Evolutionary conservation across 2,113 vertebrate species (phyloP), one percentile per base, ranked within the genome.

Genomic region (Halichoeres trimaculatus): DNA sequence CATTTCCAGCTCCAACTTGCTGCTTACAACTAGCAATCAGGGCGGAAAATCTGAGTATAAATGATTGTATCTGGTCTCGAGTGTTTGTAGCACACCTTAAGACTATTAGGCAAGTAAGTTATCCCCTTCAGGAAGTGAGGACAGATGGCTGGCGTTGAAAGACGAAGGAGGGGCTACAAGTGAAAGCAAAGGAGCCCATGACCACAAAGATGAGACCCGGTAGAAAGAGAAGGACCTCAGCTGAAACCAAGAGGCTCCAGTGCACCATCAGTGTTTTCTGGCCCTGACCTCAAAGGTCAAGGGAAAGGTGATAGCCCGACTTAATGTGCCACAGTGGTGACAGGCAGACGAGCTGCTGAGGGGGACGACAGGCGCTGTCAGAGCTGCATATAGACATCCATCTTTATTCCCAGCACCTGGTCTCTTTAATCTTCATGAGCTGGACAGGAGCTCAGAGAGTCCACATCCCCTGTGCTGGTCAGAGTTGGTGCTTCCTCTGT

Each of bases 271-370:
- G 13, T 12, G 41, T 34, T 52, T 51, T 72, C 50, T 6, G 59
- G 30, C 70, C 60, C 52, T 54, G 78, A 80, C 45, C 68, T 11
- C 24, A 41, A 34, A 54, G 77, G 77, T 87, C 77, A 75, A 72
- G 68, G 50, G 76, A 78, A 78, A 85, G 55, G 62, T 38, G 70
- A 89, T 69, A 74, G 52, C 53, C 43, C 34, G 69, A 47, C 52
- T 41, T 10, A 23, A 35, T 19, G 54, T 24, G 61, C 38, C 40
- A 43, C 47, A 4, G 23, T 0, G 3, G 62, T 58, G 70, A 76
- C 65, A 36, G 19, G 23, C 54, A 22, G 75, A 73, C 5, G 20
- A 62, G 52, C 40, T 0, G 30, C 57, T 10, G 66, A 80, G 2
- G 63, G 75, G 36, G 57, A 41, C 2, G 58, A 75, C 70, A 73